Base-by-base conservation (phyloP, 1,140 invertebrate genomes). In the Hyposmocoma kahamanoa region DNA sequence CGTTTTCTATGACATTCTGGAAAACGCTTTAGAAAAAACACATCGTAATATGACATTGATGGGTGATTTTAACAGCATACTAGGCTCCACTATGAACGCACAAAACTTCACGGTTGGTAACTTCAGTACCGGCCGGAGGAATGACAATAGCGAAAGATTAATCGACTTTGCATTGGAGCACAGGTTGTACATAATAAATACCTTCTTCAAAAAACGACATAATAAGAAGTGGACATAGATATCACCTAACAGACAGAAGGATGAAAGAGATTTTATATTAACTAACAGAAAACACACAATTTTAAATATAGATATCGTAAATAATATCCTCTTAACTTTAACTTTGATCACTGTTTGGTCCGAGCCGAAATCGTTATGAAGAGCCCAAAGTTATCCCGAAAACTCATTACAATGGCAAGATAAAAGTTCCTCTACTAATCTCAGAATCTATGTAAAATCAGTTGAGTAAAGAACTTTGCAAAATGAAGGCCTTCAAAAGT, bases 11-110 rank as follows among this genome's bases (percentile, higher is more conserved):
- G n/a, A n/a, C n/a, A n/a, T n/a, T n/a, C n/a, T n/a, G n/a, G n/a
- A n/a, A n/a, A n/a, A n/a, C n/a, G n/a, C n/a, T n/a, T n/a, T 63
- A 43, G 1, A 2, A 0, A 56, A 19, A 3, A 22, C 53, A 18
- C 5, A 56, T 19, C 61, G 53, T n/a, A 53, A 30, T 1, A 13
- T 46, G 15, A 62, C 60, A 21, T 22, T 65, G 28, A 54, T 65
- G 22, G 67, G 57, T 44, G 60, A 63, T 17, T 66, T 61, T 32
- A 70, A 66, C 47, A 15, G 55, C 10, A 53, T 62, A 56, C 54
- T 61, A 5, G 56, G 58, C 5, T 21, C 36, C n/a, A 53, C 48
- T 42, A 17, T 10, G 24, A 50, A 24, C 11, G 20, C 43, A 5
- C 60, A 59, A 59, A 54, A 58, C 2, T 43, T 53, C 28, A 44